Base-by-base conservation (phyloP, 1,140 invertebrate genomes). In the Daktulosphaira vitifoliae region DNA sequence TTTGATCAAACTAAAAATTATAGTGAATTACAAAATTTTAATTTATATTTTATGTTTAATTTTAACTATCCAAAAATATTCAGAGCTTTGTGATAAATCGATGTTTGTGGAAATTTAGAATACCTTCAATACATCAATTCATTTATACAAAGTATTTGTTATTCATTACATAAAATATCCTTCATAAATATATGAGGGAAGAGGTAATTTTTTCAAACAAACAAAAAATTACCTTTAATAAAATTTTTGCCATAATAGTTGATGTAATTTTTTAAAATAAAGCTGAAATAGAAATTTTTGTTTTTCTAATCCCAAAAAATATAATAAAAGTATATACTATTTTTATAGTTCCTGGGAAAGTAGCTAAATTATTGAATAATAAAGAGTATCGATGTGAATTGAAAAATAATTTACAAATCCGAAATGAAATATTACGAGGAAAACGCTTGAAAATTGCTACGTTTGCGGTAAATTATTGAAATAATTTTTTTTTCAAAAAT, bases 401-500 rank as follows among this genome's bases (percentile, higher is more conserved):
- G 15, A 68, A 68, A 67, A 67, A 37, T 51, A 59, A 67, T 13
- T 54, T 65, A n/a, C 54, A 71, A 46, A 64, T 70, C 15, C 46
- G 66, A 50, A 67, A 69, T 29, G 69, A 70, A 53, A 37, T 69
- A n/a, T 50, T 71, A 6, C 37, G 50, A 13, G 70, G 70, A 16
- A 71, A 70, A 65, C 66, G 42, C n/a, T 48, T 72, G 13, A 70
- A 68, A 53, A 69, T 72, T 26, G 69, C 69, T 6, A 72, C 71
- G 13, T 66, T 70, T 26, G 64, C 68, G 38, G 71, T 72, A 62
- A 68, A 67, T n/a, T 66, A 67, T 16, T 13, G 13, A 11, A 23
- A 22, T n/a, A n/a, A n/a, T 8, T 49, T 8, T 49, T 33, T 33
- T 33, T 33, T 5, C 29, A 33, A 33, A 33, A n/a, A n/a, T n/a